Conservation (phyloP, 2,797 vertebrate species). For the Sebastes trivittatus region DNA sequence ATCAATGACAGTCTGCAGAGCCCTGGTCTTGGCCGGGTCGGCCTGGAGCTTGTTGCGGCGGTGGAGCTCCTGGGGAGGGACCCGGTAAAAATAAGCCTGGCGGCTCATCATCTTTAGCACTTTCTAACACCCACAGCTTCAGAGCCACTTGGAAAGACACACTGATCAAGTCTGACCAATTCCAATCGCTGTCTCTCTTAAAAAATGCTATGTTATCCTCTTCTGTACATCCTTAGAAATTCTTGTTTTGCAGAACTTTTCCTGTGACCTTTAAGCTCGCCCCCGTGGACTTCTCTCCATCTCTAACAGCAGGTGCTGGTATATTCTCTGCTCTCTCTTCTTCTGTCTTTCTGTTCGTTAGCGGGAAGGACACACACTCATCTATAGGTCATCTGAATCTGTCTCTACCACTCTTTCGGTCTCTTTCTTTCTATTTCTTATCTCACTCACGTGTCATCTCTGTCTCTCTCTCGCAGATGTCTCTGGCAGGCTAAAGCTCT, state of each 20-base stretch:
- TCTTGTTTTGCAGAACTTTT: not conserved
- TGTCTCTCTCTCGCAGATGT: conserved; percentile 56
- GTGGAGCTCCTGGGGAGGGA: conserved; percentile 97
- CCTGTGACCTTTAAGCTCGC: not conserved
- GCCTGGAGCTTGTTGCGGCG: conserved; percentile 89
- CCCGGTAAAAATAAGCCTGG: conserved; percentile 98
- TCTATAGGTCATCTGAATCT: conserved; percentile 28
- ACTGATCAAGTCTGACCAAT: conserved; percentile 8
- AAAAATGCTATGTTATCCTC: not conserved
- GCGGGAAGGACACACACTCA: conserved; percentile 19
- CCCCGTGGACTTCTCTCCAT: not conserved
- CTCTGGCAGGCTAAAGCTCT: conserved; percentile 77
- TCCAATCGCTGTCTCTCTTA: not conserved
- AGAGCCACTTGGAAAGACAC: conserved; percentile 6
- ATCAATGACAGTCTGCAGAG: conserved; percentile 94
- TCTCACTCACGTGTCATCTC: conserved; percentile 55
- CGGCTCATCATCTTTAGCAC: conserved; percentile 88
- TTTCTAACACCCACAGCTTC: conserved; percentile 54
- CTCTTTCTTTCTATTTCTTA: conserved; percentile 31
- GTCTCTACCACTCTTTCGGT: conserved; percentile 21
- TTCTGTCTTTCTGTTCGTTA: conserved; percentile 13
- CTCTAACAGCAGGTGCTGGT: not conserved
- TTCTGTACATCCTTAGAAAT: not conserved
- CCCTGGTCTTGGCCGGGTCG: conserved; percentile 92
- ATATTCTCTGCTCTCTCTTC: conserved; percentile 1